Conservation (phyloP, 2,113 vertebrate species). For the Strix uralensis region DNA sequence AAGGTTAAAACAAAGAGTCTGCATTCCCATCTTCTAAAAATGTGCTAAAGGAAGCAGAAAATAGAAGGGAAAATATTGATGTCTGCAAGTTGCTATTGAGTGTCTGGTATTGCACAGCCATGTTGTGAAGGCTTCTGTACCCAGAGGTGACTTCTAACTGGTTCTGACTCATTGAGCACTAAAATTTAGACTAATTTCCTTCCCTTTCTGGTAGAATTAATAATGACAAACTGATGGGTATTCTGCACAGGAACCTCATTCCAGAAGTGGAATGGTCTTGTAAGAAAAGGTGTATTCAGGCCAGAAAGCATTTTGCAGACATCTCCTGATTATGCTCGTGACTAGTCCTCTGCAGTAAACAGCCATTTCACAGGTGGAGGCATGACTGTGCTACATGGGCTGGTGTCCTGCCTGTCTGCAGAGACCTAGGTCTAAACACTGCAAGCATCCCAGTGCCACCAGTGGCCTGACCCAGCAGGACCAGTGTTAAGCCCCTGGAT, state of each 20-base stretch:
- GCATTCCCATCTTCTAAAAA: not conserved
- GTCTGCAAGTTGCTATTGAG: not conserved
- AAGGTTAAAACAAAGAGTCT: not conserved
- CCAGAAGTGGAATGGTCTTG: not conserved
- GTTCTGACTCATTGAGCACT: not conserved
- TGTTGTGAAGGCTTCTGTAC: not conserved
- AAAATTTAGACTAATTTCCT: constrained; percentile 27
- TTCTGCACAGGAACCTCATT: not conserved
- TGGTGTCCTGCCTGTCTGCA: not conserved
- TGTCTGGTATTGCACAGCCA: not conserved
- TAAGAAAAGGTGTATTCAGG: not conserved
- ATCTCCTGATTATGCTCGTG: not conserved
- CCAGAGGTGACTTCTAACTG: constrained; percentile 4
- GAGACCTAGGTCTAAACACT: not conserved
- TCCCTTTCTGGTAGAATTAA: not conserved
- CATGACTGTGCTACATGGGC: not conserved
- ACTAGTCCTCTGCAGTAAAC: not conserved
- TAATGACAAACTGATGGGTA: not conserved
- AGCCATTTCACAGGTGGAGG: not conserved
- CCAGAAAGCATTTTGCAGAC: not conserved
- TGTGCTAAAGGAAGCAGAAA: constrained; percentile 21
- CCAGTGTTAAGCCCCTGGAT: not conserved
- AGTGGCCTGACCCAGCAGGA: not conserved
- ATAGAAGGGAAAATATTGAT: not conserved
- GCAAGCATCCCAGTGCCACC: not conserved